Evolutionary conservation across 2,113 vertebrate genomes (phyloP).

Genomic region (Callionymus lyra): DNA sequence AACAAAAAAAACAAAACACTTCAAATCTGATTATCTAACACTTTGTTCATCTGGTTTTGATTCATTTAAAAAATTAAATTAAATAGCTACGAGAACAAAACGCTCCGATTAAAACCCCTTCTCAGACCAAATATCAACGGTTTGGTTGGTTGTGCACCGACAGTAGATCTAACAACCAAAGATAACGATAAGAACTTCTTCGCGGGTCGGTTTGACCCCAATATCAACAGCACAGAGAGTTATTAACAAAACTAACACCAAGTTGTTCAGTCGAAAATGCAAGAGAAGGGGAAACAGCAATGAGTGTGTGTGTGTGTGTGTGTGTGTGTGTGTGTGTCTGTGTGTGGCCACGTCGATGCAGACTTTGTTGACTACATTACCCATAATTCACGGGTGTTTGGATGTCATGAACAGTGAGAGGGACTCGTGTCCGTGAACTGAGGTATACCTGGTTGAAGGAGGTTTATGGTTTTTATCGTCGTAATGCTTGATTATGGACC

Average conservation of each 20-base stretch:
- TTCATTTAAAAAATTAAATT: conserved; percentile 11
- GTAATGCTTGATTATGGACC: conserved; percentile 92
- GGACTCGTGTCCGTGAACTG: conserved; percentile 74
- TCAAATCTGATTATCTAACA: conserved; percentile 10
- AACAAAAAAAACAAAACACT: conserved; percentile 4
- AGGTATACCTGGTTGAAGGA: conserved; percentile 99
- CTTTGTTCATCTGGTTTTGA: neutral
- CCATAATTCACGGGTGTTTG: conserved; percentile 16
- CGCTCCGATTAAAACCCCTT: too few relatives aligned
- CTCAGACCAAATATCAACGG: too few relatives aligned
- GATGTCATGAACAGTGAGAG: conserved; percentile 21
- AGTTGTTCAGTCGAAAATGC: conserved; percentile 56
- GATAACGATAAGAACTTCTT: too few relatives aligned
- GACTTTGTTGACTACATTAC: conserved; percentile 14
- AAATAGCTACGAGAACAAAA: neutral
- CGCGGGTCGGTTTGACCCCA: too few relatives aligned
- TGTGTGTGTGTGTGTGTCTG: conserved; percentile 37
- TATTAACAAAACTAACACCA: conserved; percentile 26
- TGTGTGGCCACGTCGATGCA: conserved; percentile 15
- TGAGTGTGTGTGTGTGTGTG: conserved; percentile 42
- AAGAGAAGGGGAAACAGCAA: conserved; percentile 67
- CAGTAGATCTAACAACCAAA: too few relatives aligned
- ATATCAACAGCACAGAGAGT: too few relatives aligned
- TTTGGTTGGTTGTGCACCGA: too few relatives aligned
- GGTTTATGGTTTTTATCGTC: conserved; percentile 71